Base-by-base conservation (phyloP, 2,888 invertebrate genomes). In the Drosophila kanekoi region DNA sequence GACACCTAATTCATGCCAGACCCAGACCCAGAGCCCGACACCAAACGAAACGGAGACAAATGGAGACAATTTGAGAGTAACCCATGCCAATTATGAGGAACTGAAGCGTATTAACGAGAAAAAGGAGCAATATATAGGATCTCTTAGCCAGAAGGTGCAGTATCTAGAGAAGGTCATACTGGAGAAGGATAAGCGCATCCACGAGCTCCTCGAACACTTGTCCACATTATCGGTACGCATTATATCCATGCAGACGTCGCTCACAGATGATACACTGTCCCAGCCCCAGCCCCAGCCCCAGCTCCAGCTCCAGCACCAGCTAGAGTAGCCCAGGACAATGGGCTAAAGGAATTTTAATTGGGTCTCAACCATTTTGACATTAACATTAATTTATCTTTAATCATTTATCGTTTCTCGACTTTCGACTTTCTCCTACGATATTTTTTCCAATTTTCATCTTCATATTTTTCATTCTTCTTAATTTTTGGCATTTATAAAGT, bases 131-230 rank as follows among this genome's bases (percentile, higher is more conserved):
- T 76, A 74, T 16, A 71, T 91, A 11, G 58, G 32, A 8, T 60
- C 73, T 0, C 62, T 89, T 1, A 58, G 54, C 11, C 79, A 90
- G 33, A 90, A 88, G 59, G 51, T 83, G 1, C 62, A 79, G 5
- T 89, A 91, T 72, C 74, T 91, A 49, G 90, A 92, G 62, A 89
- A 84, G 48, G 49, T 89, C 3, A 56, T 89, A 6, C 10, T 18
- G 3, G 71, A 79, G 44, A 92, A 91, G 75, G 81, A 86, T 6
- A 84, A 90, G 37, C 85, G 90, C 18, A 90, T 92, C 37, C 84
- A 85, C 6, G 87, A 90, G 43, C 65, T 92, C 14, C 81, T 81
- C 20, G 58, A 77, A 0, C 88, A 91, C 59, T 44, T 92, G 56
- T 72, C 81, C 3, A 87, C 79, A 45, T 56, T 90, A 33, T 79